A percentile compares a stretch with the other conserved stretches of the same genome.
These are phyloP conservation scores for Apteryx owenii DNA, from an alignment of 2,113 vertebrate genomes.

Conservation along the genomic window DNA sequence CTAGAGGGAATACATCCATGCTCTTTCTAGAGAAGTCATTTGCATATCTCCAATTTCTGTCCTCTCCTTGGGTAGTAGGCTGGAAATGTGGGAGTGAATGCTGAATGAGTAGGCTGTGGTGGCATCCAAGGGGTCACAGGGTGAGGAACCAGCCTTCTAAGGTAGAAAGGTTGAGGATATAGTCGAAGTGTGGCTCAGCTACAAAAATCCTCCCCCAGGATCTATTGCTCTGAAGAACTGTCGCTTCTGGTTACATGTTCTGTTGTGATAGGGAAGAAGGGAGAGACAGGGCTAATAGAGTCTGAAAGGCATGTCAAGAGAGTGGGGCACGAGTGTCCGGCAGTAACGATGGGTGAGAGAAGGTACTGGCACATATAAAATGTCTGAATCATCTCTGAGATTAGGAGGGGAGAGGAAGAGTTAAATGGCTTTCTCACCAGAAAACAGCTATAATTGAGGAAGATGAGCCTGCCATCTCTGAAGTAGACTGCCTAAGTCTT, in stretches of 20 bases:
- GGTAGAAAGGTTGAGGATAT: neutral
- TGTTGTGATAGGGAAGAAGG: too few relatives aligned
- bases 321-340: neutral
- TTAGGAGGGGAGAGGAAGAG: neutral
- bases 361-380: neutral
- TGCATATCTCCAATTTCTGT: neutral
- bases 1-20: neutral
- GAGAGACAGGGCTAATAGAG: neutral
- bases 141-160: neutral
- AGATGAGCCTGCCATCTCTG: neutral
- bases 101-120: neutral
- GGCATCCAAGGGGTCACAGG: neutral
- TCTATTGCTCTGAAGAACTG: neutral
- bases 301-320: too few relatives aligned
- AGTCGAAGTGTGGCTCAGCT: neutral
- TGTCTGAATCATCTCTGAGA: neutral
- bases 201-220: neutral
- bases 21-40: neutral
- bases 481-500: neutral
- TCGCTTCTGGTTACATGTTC: neutral
- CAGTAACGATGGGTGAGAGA: neutral
- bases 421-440: neutral
- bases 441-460: neutral
- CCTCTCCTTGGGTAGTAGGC: neutral
- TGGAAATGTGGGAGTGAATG: neutral